Evolutionary conservation across 2,113 vertebrate species (phyloP).

Genomic region (Bambusicola thoracicus): DNA sequence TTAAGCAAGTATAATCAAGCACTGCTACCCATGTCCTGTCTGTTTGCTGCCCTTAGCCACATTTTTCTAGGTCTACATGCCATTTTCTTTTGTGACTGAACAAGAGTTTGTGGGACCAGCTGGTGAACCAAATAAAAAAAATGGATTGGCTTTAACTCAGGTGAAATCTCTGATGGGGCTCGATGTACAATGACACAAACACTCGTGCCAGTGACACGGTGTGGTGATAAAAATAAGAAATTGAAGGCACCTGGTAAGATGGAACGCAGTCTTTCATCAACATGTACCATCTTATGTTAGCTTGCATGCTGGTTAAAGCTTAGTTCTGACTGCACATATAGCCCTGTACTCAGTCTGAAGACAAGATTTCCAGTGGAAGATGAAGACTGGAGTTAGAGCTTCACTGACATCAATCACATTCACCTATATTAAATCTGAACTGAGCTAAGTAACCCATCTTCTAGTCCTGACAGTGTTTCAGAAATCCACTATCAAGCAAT

Average conservation of each 20-base stretch:
- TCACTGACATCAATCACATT: not conserved
- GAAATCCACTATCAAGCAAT: not conserved
- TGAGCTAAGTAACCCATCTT: not conserved
- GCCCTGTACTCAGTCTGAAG: not conserved
- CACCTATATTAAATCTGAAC: not conserved
- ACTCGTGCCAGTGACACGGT: not conserved
- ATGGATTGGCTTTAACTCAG: not conserved
- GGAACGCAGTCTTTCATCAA: not conserved
- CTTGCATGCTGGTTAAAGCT: not conserved
- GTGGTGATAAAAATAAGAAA: not conserved
- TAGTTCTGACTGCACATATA: not conserved
- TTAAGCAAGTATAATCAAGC: not conserved
- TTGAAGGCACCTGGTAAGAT: not conserved
- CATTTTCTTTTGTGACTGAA: not conserved
- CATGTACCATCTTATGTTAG: not conserved
- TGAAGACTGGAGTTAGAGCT: not conserved
- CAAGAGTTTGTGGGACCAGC: not conserved
- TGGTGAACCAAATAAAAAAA: not conserved
- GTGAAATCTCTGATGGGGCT: not conserved
- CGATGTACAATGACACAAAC: not conserved
- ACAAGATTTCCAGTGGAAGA: not conserved
- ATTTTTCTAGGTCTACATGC: not conserved
- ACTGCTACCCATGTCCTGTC: not conserved
- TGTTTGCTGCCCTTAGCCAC: not conserved
- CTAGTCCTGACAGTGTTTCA: conserved; percentile 3